Conservation (phyloP, 1,140 invertebrate genomes). For the Dendrolimus punctatus region DNA sequence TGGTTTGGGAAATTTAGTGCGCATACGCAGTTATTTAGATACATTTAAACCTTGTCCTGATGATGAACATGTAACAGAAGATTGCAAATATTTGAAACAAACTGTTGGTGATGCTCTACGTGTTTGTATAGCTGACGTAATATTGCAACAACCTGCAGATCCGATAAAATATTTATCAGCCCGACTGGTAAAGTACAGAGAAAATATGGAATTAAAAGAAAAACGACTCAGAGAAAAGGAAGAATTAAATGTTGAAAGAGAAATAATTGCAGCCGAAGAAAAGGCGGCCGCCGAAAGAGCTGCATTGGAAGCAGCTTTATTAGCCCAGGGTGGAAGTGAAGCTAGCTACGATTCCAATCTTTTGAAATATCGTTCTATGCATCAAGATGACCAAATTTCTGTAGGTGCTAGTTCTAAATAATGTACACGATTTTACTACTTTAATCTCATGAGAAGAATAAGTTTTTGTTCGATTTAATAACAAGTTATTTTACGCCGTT, state of each 20-base stretch:
- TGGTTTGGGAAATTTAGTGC: conserved; percentile 59
- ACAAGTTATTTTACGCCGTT: neutral
- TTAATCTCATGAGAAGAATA: conserved; percentile 1
- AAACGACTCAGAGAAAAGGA: conserved; percentile 42
- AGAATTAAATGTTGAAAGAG: conserved; percentile 42
- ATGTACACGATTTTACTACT: neutral
- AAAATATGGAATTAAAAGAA: conserved; percentile 55
- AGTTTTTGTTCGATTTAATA: conserved; percentile 1
- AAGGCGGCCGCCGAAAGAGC: conserved; percentile 39
- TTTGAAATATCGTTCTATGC: conserved; percentile 37
- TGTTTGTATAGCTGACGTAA: conserved; percentile 46
- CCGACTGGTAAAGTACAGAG: conserved; percentile 45
- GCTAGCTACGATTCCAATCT: conserved; percentile 56
- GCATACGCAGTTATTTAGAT: conserved; percentile 51
- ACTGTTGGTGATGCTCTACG: conserved; percentile 50
- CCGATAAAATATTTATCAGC: conserved; percentile 52
- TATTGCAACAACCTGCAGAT: conserved; percentile 51
- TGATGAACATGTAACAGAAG: conserved; percentile 50
- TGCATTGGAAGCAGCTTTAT: conserved; percentile 33
- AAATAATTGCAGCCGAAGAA: conserved; percentile 45
- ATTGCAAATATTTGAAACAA: conserved; percentile 54
- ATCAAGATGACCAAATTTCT: conserved; percentile 24
- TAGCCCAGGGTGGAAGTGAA: conserved; percentile 44
- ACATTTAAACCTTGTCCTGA: conserved; percentile 50
- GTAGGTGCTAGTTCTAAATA: conserved; percentile 28